A percentile compares a stretch with the other conserved stretches of the same genome.
phyloP scores from a whole-genome alignment of 2,888 invertebrate genomes.

The Eristalinus aeneus region DNA sequence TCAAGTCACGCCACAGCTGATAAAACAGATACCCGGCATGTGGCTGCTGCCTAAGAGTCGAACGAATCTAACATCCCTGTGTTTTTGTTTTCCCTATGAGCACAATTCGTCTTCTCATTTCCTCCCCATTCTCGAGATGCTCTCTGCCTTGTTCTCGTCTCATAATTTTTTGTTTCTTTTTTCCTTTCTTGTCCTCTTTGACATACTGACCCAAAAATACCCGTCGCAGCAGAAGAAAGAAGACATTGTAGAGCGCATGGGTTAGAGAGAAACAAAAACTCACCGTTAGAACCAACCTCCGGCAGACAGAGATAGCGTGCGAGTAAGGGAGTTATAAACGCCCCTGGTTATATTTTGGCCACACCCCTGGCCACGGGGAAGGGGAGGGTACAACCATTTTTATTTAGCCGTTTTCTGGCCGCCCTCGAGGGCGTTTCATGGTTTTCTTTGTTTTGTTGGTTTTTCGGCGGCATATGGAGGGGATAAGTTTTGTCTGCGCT shows the following conservation, averaged over 20 bases:
- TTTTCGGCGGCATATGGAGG: background rate
- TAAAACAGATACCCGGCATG: background rate
- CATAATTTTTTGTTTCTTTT: background rate
- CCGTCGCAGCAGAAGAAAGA: constrained; percentile 19
- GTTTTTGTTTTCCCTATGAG: background rate
- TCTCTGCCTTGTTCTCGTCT: background rate
- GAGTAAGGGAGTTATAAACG: background rate
- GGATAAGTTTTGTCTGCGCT: constrained; percentile 33
- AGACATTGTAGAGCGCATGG: background rate
- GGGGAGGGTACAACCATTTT: constrained; percentile 34
- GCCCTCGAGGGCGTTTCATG: constrained; percentile 5
- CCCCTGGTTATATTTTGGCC: background rate
- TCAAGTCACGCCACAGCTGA: background rate
- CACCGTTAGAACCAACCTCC: too few species aligned
- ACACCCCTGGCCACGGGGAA: background rate
- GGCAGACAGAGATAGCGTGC: background rate
- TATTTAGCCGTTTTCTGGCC: constrained; percentile 24
- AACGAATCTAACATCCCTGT: constrained; percentile 14
- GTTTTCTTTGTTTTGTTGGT: background rate
- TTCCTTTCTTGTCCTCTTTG: constrained; percentile 50
- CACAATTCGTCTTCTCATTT: background rate
- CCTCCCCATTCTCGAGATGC: background rate
- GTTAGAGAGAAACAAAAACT: constrained; percentile 9
- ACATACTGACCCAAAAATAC: constrained; percentile 67
- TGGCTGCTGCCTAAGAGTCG: background rate